phyloP scores from a whole-genome alignment of 2,888 invertebrate species.

The Gryllus longicercus region DNA sequence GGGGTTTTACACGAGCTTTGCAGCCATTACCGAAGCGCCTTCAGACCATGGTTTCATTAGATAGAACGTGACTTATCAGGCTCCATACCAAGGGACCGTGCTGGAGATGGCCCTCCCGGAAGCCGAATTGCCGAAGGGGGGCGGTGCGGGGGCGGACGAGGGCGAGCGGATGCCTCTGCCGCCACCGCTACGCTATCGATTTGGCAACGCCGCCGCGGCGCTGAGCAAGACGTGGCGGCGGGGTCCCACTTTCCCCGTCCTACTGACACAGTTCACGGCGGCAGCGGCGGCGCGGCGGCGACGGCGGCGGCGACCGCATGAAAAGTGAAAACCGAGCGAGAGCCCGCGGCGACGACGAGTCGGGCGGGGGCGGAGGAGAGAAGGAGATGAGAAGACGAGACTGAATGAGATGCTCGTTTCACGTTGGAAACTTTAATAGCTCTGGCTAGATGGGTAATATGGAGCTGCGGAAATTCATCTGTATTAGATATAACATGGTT shows the following conservation, averaged over 20 bases:
- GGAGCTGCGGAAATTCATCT: too few species aligned
- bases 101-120: background rate
- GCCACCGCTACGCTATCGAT: background rate
- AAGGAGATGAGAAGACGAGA: background rate
- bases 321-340: conserved; percentile 31
- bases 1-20: too few species aligned
- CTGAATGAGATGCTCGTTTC: background rate
- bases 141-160: background rate
- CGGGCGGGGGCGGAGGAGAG: background rate
- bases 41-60: too few species aligned
- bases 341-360: background rate
- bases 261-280: conserved; percentile 40
- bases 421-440: background rate
- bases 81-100: too few species aligned
- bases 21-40: too few species aligned
- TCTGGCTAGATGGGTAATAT: too few species aligned
- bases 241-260: conserved; percentile 41
- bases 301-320: conserved; percentile 21
- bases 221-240: conserved; percentile 12
- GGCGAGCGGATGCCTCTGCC: background rate
- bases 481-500: too few species aligned
- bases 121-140: background rate
- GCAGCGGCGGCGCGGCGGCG: background rate
- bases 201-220: background rate
- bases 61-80: too few species aligned